Conservation (phyloP, 2,797 vertebrate species). For the Monodelphis domestica region DNA sequence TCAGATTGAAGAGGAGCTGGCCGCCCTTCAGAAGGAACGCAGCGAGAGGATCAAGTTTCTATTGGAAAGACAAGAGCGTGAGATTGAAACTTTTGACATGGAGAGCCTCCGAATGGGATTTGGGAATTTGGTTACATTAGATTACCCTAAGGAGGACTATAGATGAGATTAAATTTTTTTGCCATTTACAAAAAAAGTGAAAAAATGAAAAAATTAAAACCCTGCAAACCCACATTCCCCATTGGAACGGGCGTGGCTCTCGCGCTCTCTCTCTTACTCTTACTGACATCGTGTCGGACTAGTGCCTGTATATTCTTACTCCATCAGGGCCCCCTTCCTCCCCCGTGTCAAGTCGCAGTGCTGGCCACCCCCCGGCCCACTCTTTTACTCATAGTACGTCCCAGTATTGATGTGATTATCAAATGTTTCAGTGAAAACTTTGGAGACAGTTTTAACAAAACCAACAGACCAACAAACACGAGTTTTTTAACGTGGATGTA, state of each 20-base stretch:
- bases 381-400: constrained; percentile 90
- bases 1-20: constrained; percentile 99
- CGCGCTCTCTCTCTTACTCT: constrained; percentile 87
- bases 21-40: constrained; percentile 98
- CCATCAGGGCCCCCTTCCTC: constrained; percentile 89
- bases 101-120: constrained; percentile 98
- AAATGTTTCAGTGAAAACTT: constrained; percentile 86
- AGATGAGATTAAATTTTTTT: constrained; percentile 95
- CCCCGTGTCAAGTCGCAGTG: constrained; percentile 88
- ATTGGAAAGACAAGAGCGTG: constrained; percentile 96
- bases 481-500: constrained; percentile 85
- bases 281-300: constrained; percentile 91
- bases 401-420: constrained; percentile 90
- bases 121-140: constrained; percentile 94
- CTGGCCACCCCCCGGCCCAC: constrained; percentile 90
- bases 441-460: constrained; percentile 88
- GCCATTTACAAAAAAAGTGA: constrained; percentile 82
- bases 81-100: constrained; percentile 96
- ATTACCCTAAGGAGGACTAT: constrained; percentile 98
- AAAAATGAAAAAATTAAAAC: constrained; percentile 80
- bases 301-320: constrained; percentile 91
- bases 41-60: constrained; percentile 97
- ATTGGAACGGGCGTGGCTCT: constrained; percentile 86
- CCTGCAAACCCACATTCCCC: constrained; percentile 87
- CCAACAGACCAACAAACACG: constrained; percentile 77